These are phyloP conservation scores for Falco punctatus DNA, from an alignment of 2,113 vertebrate genomes.

Conservation along the genomic window DNA sequence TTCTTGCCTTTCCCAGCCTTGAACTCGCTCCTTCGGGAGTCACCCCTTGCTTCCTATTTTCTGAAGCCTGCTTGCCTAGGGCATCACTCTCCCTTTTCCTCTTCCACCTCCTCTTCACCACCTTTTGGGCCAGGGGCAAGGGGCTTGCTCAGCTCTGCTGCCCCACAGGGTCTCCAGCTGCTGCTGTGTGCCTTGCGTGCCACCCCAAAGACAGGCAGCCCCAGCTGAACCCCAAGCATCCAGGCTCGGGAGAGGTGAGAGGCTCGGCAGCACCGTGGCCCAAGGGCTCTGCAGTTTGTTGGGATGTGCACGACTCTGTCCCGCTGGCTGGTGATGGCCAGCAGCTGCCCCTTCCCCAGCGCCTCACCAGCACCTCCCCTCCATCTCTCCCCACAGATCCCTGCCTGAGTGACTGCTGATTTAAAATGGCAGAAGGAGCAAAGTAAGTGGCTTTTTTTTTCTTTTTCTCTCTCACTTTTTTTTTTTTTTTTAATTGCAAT, in stretches of 20 bases:
- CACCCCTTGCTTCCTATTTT: background rate
- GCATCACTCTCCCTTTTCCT: background rate
- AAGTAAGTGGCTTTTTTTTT: slow-evolving; percentile 12
- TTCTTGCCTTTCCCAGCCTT: background rate
- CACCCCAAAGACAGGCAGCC: background rate
- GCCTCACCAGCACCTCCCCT: background rate
- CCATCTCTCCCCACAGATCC: background rate
- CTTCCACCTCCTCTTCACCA: background rate
- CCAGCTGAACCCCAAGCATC: background rate
- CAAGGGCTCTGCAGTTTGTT: fast-evolving
- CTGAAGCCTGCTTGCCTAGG: background rate
- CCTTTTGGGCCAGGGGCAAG: fast-evolving
- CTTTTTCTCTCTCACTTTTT: no score
- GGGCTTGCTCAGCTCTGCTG: background rate
- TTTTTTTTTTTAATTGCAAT: background rate
- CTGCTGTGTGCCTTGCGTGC: fast-evolving
- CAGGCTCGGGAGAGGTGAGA: fast-evolving
- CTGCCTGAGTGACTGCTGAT: background rate
- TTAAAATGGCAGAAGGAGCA: slow-evolving; percentile 22
- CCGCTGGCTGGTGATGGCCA: fast-evolving
- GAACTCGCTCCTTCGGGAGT: background rate
- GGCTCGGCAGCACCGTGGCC: fast-evolving
- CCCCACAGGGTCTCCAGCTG: fast-evolving
- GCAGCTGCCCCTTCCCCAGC: background rate
- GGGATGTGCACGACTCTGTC: background rate